These are phyloP conservation scores for Rutpela maculata DNA, from an alignment of 2,888 invertebrate genomes.

Conservation along the genomic window DNA sequence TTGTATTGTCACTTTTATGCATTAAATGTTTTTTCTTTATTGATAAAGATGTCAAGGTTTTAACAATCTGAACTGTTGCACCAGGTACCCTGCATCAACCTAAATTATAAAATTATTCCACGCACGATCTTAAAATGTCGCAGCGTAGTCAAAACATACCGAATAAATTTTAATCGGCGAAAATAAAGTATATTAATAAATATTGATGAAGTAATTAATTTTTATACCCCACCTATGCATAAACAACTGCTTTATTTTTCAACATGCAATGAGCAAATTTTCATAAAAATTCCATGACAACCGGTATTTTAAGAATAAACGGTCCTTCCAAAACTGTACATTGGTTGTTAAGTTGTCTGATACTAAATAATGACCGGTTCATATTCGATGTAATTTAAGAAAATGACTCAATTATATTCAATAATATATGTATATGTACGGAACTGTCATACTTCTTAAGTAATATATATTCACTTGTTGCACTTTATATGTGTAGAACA, in stretches of 20 bases:
- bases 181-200: neutral
- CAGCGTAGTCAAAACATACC: neutral
- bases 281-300: constrained; percentile 2
- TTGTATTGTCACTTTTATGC: too few species aligned
- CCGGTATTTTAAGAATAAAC: constrained; percentile 21
- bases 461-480: neutral
- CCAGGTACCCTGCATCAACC: too few species aligned
- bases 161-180: neutral
- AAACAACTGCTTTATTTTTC: neutral
- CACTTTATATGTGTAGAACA: neutral
- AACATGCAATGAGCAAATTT: neutral
- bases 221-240: neutral
- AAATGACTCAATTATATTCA: constrained; percentile 53
- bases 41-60: too few species aligned
- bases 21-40: too few species aligned
- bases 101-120: neutral
- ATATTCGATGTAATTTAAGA: constrained; percentile 52
- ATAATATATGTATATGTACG: constrained; percentile 36
- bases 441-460: too few species aligned
- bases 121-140: neutral
- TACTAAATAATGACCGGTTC: constrained; percentile 37
- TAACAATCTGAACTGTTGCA: too few species aligned
- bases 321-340: constrained; percentile 19
- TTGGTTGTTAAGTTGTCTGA: constrained; percentile 33
- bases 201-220: neutral